Conservation (phyloP, 2,113 vertebrate genomes). For the Hymenochirus boettgeri region DNA sequence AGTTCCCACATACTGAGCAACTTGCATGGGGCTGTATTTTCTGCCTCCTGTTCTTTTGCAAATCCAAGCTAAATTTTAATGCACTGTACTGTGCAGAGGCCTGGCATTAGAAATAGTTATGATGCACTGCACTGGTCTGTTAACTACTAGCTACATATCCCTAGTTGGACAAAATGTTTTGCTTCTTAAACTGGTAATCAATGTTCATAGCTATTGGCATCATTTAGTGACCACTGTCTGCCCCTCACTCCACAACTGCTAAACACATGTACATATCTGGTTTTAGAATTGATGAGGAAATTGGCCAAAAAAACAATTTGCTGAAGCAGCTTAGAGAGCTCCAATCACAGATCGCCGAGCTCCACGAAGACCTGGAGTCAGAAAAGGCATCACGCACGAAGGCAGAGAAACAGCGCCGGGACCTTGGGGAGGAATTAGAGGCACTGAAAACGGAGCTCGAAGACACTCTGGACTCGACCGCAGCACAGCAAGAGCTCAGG, state of each 20-base stretch:
- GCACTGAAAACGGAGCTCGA: conserved; percentile 82
- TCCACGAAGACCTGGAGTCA: conserved; percentile 83
- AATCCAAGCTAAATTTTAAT: too few species aligned
- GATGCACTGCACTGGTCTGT: too few species aligned
- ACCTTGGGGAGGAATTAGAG: conserved; percentile 84
- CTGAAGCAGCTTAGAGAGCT: conserved; percentile 77
- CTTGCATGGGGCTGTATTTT: too few species aligned
- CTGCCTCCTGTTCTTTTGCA: too few species aligned
- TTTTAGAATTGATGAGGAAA: conserved; percentile 77
- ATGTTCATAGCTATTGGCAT: too few species aligned
- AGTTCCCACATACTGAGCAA: too few species aligned
- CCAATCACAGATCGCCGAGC: conserved; percentile 76
- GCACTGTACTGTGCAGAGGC: too few species aligned
- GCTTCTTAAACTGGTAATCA: too few species aligned
- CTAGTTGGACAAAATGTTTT: too few species aligned
- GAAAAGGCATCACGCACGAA: conserved; percentile 76
- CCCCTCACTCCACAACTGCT: not conserved
- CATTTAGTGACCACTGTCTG: conserved; percentile 52
- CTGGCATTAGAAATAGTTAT: too few species aligned
- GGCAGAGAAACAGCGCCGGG: conserved; percentile 82
- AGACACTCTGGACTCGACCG: conserved; percentile 85
- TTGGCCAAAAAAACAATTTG: conserved; percentile 63
- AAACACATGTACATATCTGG: not conserved
- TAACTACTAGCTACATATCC: too few species aligned
- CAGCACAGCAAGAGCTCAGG: conserved; percentile 85